Percentiles rank a stretch among this genome's conserved stretches.
These are phyloP conservation scores for Marcusenius ussheri DNA, from an alignment of 2,113 vertebrate species.

Conservation along the genomic window DNA sequence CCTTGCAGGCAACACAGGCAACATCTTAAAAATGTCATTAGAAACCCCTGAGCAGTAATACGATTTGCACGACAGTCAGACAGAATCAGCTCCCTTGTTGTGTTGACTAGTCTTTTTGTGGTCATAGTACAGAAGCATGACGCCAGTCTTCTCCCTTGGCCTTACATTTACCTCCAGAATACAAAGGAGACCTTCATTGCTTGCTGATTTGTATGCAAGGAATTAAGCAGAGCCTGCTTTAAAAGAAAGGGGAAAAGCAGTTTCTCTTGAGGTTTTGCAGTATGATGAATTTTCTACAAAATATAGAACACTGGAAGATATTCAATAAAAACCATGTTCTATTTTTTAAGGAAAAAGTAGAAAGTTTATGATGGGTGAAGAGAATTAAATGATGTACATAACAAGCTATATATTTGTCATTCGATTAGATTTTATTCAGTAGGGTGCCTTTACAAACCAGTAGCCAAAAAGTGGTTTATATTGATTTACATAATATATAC, in stretches of 20 bases:
- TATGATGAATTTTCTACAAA: constrained; percentile 1
- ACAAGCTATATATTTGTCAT: not conserved
- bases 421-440: not conserved
- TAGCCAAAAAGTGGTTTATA: not conserved
- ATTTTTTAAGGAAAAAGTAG: not conserved
- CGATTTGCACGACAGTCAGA: not conserved
- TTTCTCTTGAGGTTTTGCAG: not conserved
- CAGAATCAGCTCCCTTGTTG: not conserved
- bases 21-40: not conserved
- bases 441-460: not conserved
- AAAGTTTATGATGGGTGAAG: not conserved
- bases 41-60: not conserved
- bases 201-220: constrained; percentile 9
- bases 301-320: not conserved
- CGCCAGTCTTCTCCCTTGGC: not conserved
- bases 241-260: not conserved
- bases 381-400: not conserved
- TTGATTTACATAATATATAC: not conserved
- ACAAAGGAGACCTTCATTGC: constrained; percentile 13
- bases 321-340: not conserved
- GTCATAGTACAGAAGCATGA: not conserved
- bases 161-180: constrained; percentile 8
- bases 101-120: constrained; percentile 7
- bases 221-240: constrained; percentile 10
- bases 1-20: not conserved